Conservation (phyloP, 1,140 invertebrate genomes). For the Drosophila sp. region DNA sequence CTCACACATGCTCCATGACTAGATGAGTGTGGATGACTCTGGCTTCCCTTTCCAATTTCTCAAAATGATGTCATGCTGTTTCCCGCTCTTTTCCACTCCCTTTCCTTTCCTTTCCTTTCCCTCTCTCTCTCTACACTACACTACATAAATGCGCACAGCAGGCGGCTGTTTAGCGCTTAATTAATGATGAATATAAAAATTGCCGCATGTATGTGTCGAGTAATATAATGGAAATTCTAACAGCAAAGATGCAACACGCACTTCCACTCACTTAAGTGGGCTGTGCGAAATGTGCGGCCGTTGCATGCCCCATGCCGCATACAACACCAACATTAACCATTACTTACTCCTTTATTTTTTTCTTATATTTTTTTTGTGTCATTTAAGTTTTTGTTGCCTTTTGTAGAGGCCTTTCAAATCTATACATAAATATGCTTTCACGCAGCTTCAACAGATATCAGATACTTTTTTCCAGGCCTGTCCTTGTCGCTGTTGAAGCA, state of each 20-base stretch:
- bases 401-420: constrained; percentile 58
- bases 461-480: constrained; percentile 29
- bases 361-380: constrained; percentile 26
- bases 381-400: constrained; percentile 40
- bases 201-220: constrained; percentile 50
- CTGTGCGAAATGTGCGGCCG: background rate
- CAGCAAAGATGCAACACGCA: constrained; percentile 48
- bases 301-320: constrained; percentile 14
- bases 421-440: constrained; percentile 80
- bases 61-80: constrained; percentile 75
- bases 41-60: constrained; percentile 64
- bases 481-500: constrained; percentile 25
- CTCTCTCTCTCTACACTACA: background rate
- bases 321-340: constrained; percentile 26
- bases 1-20: constrained; percentile 35
- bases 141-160: constrained; percentile 63
- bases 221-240: constrained; percentile 50
- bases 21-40: constrained; percentile 31
- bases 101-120: too few species aligned
- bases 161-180: constrained; percentile 81
- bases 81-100: constrained; percentile 25
- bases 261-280: constrained; percentile 38
- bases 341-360: constrained; percentile 25
- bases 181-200: constrained; percentile 83
- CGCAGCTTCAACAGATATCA: constrained; percentile 56